Evolutionary conservation across 2,797 vertebrate genomes (phyloP), one percentile per base, ranked within the genome.

Genomic region (Gobio occitaniae): DNA sequence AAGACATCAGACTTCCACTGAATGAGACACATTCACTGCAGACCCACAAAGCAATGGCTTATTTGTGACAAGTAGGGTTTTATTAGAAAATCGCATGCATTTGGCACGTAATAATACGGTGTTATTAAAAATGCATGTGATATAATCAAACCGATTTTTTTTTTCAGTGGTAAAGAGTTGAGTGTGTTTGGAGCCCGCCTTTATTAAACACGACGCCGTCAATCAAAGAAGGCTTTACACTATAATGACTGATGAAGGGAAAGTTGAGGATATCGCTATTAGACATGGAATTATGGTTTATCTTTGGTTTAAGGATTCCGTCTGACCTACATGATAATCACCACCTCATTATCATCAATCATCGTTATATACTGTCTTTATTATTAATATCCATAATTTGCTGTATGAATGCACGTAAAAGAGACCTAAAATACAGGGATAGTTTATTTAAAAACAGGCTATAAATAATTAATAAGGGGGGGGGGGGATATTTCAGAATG

Each of bases 261-360:
- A 56, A 70, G 19, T 79, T 66, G 21, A 79, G 61, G 25, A 79
- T 50, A 17, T n/a, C 10, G 78, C 48, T 21, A 69, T 69, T 80
- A 38, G 48, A 54, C 32, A 41, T 10, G 32, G 32, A 80, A 54
- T 81, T 56, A 56, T 70, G 66, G 19, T 12, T 44, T 70, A 70
- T 70, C 16, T 32, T 36, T 25, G 15, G 13, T 29, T 56, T 81
- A 17, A 41, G 15, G 66, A 69, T 80, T 80, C 32, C 17, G 32
- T 80, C 65, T 80, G 78, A 80, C 78, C 78, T 80, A 54, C 78
- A 80, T 80, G 78, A 70, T 81, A 70, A 70, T 83, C 81, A 65
- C 32, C 17, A 48, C 36, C 38, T 36, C n/a, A 80, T 81, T 56
- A 70, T 69, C 36, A 81, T 81, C 36, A 56, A 70, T 81, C 79